Evolutionary conservation across 2,113 vertebrate genomes (phyloP).

Genomic region (Cavia aperea): DNA sequence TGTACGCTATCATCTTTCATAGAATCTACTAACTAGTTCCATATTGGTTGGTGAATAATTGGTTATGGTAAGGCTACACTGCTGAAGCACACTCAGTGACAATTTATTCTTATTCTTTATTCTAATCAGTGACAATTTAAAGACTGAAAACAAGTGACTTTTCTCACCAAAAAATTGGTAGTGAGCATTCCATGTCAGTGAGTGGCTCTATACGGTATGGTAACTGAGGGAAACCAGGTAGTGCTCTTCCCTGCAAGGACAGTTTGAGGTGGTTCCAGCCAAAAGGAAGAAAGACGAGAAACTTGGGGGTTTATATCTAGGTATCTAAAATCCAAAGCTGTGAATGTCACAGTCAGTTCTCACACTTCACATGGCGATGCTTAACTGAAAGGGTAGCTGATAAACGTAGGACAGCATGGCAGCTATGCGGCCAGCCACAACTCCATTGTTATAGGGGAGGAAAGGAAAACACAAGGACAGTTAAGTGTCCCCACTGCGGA

Average conservation of each 20-base stretch:
- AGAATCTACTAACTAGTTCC: not conserved
- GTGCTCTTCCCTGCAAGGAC: not conserved
- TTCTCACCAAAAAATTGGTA: conserved; percentile 15
- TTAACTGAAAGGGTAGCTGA: not conserved
- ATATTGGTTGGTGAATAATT: not conserved
- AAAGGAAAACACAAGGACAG: not conserved
- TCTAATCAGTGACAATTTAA: not conserved
- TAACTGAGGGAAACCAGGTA: not conserved
- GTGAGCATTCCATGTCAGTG: not conserved
- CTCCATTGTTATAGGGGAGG: not conserved
- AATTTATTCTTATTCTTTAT: not conserved
- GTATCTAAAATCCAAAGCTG: not conserved
- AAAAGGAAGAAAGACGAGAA: not conserved
- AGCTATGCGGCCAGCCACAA: not conserved
- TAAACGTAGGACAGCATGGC: not conserved
- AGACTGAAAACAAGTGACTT: not conserved
- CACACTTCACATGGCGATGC: not conserved
- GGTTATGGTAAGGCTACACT: not conserved
- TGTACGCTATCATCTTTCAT: not conserved
- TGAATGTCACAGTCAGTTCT: not conserved
- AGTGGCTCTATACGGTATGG: not conserved
- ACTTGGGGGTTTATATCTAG: not conserved
- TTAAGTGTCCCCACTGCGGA: not conserved
- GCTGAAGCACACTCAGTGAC: not conserved
- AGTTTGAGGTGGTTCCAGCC: not conserved